These are phyloP conservation scores for Copsychus sechellarum DNA, from an alignment of 2,113 vertebrate genomes.

Conservation along the genomic window DNA sequence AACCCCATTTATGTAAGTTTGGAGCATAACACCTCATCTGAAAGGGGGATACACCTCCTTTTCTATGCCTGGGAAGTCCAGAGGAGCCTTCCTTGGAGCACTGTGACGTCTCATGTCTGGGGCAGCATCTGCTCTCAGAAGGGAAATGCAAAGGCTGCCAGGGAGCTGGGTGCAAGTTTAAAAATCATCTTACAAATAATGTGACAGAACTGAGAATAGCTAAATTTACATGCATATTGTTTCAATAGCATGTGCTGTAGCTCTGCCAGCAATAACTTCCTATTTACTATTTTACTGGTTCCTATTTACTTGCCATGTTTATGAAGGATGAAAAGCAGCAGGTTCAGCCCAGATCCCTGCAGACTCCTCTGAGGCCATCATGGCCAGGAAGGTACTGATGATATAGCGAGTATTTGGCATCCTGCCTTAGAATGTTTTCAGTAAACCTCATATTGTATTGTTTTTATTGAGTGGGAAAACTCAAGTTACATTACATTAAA, in stretches of 20 bases:
- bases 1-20: not conserved
- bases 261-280: not conserved
- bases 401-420: not conserved
- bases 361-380: not conserved
- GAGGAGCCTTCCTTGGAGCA: not conserved
- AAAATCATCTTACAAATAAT: not conserved
- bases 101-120: fast-evolving
- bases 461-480: not conserved
- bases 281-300: not conserved
- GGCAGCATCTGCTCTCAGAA: not conserved
- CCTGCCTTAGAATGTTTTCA: not conserved
- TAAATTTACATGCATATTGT: not conserved
- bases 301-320: not conserved
- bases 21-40: not conserved
- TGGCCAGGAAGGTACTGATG: not conserved
- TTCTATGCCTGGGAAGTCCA: not conserved
- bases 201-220: not conserved
- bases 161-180: not conserved
- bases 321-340: fast-evolving
- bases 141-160: not conserved
- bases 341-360: not conserved
- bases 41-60: not conserved
- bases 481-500: not conserved
- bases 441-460: not conserved
- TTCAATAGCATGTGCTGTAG: not conserved